Conservation (phyloP, 2,797 vertebrate genomes). For the Scleropages formosus region DNA sequence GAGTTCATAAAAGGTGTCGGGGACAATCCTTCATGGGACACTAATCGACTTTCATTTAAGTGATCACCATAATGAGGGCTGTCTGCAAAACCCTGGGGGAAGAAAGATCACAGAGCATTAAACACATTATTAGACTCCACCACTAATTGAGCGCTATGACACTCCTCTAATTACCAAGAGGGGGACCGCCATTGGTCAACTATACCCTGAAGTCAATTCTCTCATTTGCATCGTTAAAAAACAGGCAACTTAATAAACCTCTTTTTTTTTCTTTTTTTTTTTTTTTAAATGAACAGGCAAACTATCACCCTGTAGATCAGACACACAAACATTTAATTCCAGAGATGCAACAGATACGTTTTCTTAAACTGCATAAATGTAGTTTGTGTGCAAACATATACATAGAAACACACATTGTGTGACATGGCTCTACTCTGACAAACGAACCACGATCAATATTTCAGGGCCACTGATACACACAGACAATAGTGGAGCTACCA, state of each 20-base stretch:
- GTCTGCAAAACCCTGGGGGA: constrained; percentile 90
- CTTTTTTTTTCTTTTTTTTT: too few relatives aligned
- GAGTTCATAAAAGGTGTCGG: constrained; percentile 98
- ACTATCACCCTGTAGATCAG: constrained; percentile 22
- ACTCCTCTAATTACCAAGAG: constrained; percentile 75
- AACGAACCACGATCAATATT: constrained; percentile 19
- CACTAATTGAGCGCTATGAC: constrained; percentile 78
- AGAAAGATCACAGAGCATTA: constrained; percentile 84
- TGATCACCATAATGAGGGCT: constrained; percentile 98
- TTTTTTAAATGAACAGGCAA: constrained; percentile 35
- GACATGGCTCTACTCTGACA: neutral
- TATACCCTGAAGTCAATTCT: constrained; percentile 56
- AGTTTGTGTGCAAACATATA: neutral
- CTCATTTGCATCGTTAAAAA: constrained; percentile 30
- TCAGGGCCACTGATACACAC: constrained; percentile 1
- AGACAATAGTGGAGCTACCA: neutral
- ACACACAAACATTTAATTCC: too few relatives aligned
- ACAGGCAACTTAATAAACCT: constrained; percentile 28
- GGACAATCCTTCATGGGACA: constrained; percentile 95
- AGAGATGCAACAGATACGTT: too few relatives aligned
- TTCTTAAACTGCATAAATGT: neutral
- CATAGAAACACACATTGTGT: neutral
- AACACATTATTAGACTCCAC: constrained; percentile 79
- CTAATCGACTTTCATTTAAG: constrained; percentile 98
- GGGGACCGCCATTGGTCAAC: constrained; percentile 63